These are phyloP conservation scores for Sebastes oblongus DNA, from an alignment of 2,797 vertebrate species.

Conservation along the genomic window DNA sequence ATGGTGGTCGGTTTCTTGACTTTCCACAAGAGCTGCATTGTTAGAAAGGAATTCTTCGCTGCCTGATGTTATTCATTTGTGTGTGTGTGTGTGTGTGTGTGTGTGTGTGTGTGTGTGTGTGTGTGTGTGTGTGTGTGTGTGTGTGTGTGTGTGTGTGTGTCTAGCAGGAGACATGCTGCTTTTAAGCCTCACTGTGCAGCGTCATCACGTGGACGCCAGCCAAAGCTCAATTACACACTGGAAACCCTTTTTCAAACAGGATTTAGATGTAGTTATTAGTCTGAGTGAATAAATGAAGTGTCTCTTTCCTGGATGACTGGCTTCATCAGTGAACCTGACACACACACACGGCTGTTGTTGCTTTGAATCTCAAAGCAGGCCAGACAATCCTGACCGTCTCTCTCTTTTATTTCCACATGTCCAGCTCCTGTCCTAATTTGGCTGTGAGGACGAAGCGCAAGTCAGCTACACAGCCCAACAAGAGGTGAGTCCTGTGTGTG, in stretches of 20 bases:
- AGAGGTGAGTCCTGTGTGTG: slow-evolving; percentile 41
- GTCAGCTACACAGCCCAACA: slow-evolving; percentile 35
- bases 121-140: not conserved
- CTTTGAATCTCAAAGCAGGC: slow-evolving; percentile 44
- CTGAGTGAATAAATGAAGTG: not conserved
- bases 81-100: not conserved
- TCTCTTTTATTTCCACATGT: slow-evolving; percentile 20
- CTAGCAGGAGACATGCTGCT: not conserved
- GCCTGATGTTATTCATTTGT: slow-evolving; percentile 15
- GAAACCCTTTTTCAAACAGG: not conserved
- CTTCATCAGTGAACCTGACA: not conserved
- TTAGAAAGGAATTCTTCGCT: not conserved
- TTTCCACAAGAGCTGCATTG: slow-evolving; percentile 4
- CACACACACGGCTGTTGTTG: not conserved
- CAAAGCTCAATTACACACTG: not conserved
- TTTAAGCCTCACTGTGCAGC: not conserved
- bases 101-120: not conserved
- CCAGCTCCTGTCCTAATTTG: slow-evolving; percentile 46
- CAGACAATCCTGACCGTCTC: not conserved
- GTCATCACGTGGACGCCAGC: not conserved
- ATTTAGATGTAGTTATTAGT: not conserved
- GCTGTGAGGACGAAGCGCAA: slow-evolving; percentile 22
- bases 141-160: not conserved
- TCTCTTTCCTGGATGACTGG: not conserved
- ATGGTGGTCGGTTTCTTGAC: not conserved